These are phyloP conservation scores for Mastacembelus armatus DNA, from an alignment of 2,797 vertebrate genomes.

Conservation along the genomic window DNA sequence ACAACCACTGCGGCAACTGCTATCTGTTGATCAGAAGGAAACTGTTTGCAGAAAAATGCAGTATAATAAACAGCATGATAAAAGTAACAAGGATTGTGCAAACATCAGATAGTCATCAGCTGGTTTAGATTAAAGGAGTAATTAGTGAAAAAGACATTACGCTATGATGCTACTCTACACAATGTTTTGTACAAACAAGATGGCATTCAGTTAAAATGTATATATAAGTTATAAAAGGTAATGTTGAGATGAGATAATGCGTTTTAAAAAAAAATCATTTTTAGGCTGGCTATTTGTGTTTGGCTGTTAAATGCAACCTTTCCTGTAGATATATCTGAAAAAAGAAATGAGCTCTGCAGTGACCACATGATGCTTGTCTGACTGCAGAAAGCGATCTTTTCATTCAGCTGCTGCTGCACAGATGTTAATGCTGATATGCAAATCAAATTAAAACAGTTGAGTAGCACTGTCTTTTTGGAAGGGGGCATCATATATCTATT, in stretches of 20 bases:
- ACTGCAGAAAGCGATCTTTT: background rate
- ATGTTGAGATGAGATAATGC: no score
- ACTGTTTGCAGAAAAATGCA: constrained; percentile 22
- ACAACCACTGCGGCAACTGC: constrained; percentile 4
- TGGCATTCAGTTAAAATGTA: background rate
- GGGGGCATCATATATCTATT: background rate
- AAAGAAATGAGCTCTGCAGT: constrained; percentile 24
- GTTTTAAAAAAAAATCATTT: no score
- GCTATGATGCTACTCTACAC: background rate
- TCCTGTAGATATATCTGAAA: background rate
- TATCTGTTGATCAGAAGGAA: constrained; percentile 39
- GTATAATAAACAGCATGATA: constrained; percentile 12
- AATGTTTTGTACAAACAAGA: constrained; percentile 10
- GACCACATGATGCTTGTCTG: background rate
- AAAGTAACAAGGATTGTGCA: constrained; percentile 7
- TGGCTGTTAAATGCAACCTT: constrained; percentile 2
- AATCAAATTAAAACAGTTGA: background rate
- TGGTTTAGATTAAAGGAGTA: constrained; percentile 4
- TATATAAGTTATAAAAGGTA: no score
- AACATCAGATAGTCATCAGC: constrained; percentile 8
- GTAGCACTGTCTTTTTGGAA: no score
- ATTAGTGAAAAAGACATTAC: constrained; percentile 13
- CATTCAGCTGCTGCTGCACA: constrained; percentile 2
- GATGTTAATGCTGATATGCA: background rate
- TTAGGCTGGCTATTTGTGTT: background rate